Evolutionary conservation across 2,113 vertebrate species (phyloP).

Genomic region (Solea solea): DNA sequence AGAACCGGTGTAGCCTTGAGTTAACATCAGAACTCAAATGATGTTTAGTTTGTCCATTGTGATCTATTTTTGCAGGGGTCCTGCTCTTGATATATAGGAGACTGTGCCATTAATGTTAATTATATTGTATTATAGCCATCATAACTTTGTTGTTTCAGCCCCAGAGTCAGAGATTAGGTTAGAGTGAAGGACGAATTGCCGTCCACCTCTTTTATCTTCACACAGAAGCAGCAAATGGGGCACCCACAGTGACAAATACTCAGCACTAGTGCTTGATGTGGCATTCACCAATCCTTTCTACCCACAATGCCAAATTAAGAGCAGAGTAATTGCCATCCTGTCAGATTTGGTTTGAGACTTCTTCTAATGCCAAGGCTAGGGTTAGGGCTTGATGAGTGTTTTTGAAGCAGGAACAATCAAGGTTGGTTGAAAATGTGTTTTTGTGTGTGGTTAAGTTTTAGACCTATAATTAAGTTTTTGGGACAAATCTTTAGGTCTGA

Average conservation of each 20-base stretch:
- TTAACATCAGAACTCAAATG: no score
- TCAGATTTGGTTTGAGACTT: slow-evolving; percentile 68
- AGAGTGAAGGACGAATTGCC: slow-evolving; percentile 27
- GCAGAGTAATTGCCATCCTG: slow-evolving; percentile 73
- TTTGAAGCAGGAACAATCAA: slow-evolving; percentile 63
- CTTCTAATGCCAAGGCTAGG: slow-evolving; percentile 50
- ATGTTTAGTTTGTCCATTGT: no score
- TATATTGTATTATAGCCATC: not conserved
- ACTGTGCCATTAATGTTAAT: not conserved
- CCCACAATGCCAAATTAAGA: slow-evolving; percentile 68
- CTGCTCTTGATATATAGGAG: not conserved
- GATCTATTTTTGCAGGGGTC: not conserved
- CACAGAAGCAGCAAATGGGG: slow-evolving; percentile 50
- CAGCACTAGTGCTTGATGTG: slow-evolving; percentile 50
- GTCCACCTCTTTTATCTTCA: slow-evolving; percentile 51
- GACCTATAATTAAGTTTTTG: slow-evolving; percentile 69
- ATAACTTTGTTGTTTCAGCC: slow-evolving; percentile 14
- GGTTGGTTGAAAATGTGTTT: slow-evolving; percentile 62
- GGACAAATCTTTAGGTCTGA: slow-evolving; percentile 59
- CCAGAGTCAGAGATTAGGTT: slow-evolving; percentile 21
- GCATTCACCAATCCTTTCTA: slow-evolving; percentile 64
- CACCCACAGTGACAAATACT: slow-evolving; percentile 58
- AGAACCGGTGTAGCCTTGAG: no score
- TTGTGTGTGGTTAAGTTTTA: slow-evolving; percentile 43
- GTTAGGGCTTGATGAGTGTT: slow-evolving; percentile 58